Evolutionary conservation across 1,140 invertebrate species (phyloP), one percentile per base, ranked within the genome.

Genomic region (Heliconius himera): DNA sequence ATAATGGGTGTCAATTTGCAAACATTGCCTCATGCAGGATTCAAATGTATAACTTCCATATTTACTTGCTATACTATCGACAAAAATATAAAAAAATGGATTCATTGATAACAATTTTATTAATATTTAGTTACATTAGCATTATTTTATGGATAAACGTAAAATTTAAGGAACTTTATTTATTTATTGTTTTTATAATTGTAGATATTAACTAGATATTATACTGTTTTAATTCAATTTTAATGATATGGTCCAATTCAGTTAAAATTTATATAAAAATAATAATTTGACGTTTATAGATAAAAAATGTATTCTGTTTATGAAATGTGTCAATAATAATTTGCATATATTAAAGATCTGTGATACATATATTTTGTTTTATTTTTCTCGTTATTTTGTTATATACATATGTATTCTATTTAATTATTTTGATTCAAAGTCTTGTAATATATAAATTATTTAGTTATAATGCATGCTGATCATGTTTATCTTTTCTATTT

Each of bases 281-380:
- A 73, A 54, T 36, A 26, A 79, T 56, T 46, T 77, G 8, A 51
- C 13, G 26, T 38, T 49, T 51, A 16, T 20, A 71, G 49, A 56
- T 13, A 33, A 76, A 36, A 76, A 66, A 33, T 20, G 11, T 76
- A 6, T 38, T 60, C 66, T 66, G 6, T 41, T 13, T 76, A 60
- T 60, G n/a, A 18, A 38, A 60, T 33, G 8, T 41, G 36, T 33
- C n/a, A 66, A 60, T 36, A 66, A 60, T 56, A 60, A 54, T 75
- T n/a, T 54, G 46, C n/a, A 22, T n/a, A 29, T 66, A 29, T 76
- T 66, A 76, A 76, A 76, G 20, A 66, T 66, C 74, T 76, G 56
- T 76, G 74, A 76, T 70, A 76, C 33, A 38, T 18, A 16, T 76
- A 18, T 76, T 76, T 76, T 66, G 56, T 66, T 76, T 76, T 41